phyloP scores from a whole-genome alignment of 2,113 vertebrate genomes.

The Okapia johnstoni region DNA sequence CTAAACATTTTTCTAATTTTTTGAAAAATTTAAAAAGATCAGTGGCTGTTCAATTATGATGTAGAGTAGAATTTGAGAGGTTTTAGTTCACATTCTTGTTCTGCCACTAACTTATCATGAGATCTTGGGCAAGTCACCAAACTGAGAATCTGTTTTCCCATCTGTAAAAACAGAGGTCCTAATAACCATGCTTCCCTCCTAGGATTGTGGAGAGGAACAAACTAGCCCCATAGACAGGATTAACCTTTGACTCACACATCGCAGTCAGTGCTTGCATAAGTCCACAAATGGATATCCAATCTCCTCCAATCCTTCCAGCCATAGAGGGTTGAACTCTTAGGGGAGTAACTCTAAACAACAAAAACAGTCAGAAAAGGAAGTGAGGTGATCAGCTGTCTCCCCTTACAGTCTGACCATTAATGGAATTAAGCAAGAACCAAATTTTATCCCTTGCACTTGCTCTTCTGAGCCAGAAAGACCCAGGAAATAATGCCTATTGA shows the following conservation, averaged over 20 bases:
- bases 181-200: background rate
- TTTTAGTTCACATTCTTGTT: background rate
- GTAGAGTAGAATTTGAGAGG: background rate
- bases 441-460: background rate
- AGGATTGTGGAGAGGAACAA: background rate
- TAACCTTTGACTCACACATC: background rate
- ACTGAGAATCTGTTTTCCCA: background rate
- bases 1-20: background rate
- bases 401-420: background rate
- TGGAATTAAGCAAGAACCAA: background rate
- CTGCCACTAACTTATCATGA: background rate
- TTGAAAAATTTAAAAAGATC: background rate
- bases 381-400: background rate
- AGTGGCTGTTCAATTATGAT: background rate
- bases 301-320: background rate
- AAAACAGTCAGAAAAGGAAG: background rate
- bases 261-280: background rate
- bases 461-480: conserved; percentile 2
- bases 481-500: background rate
- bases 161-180: background rate
- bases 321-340: background rate
- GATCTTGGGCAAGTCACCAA: background rate
- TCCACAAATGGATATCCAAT: background rate
- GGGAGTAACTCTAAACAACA: background rate
- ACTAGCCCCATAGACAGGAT: background rate